A percentile compares a stretch with the other conserved stretches of the same genome.
Evolutionary conservation across 2,113 vertebrate species (phyloP).

Genomic region (Arenaria interpres): DNA sequence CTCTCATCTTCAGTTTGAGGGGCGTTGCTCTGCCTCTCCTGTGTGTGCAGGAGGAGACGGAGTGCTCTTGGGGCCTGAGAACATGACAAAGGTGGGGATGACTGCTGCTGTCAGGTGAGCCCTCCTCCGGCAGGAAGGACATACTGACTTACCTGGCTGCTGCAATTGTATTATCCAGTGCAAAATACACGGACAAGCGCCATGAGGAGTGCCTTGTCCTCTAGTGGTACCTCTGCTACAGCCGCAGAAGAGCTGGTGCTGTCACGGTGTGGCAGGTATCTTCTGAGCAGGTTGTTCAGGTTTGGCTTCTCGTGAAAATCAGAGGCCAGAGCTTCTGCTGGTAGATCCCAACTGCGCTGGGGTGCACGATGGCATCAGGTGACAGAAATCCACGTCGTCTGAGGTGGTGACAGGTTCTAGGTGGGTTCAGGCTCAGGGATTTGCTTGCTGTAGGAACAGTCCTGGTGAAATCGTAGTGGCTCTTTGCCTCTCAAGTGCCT

Average conservation of each 20-base stretch:
- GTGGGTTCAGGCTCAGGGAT: background rate
- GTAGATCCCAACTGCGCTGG: background rate
- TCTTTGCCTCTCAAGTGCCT: background rate
- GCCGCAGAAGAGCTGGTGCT: background rate
- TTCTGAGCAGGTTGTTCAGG: rapidly evolving
- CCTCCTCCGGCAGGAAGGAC: background rate
- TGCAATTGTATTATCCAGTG: background rate
- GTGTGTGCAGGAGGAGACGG: rapidly evolving
- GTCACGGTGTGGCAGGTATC: rapidly evolving
- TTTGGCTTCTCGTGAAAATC: background rate
- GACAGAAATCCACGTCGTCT: background rate
- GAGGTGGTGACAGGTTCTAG: background rate
- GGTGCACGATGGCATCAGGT: rapidly evolving
- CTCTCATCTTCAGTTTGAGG: background rate
- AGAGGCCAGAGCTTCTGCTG: background rate
- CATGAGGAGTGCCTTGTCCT: background rate
- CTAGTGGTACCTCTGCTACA: background rate
- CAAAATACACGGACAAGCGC: background rate
- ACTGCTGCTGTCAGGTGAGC: rapidly evolving
- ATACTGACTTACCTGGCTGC: background rate
- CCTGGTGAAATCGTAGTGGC: background rate
- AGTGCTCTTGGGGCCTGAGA: background rate
- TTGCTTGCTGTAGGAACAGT: background rate
- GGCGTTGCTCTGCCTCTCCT: background rate
- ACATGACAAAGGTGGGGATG: background rate